These are phyloP conservation scores for Acomys russatus DNA, from an alignment of 2,797 vertebrate genomes.

Conservation along the genomic window DNA sequence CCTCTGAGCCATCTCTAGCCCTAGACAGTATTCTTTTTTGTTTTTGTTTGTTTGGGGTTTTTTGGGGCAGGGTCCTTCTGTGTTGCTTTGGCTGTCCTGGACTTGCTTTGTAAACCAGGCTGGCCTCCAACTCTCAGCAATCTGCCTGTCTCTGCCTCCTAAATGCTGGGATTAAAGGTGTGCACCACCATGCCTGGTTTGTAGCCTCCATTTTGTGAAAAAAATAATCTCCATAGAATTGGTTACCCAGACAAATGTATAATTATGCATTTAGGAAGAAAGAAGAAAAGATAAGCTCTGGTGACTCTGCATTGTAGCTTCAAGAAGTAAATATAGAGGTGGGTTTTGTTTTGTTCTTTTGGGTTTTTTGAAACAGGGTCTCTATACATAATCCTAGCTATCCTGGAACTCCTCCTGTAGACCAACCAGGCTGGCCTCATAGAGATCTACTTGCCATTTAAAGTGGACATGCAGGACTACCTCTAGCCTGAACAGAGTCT, in stretches of 20 bases:
- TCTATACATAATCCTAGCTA: neutral
- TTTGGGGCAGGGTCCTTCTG: too few relatives aligned
- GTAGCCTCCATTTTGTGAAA: conserved; percentile 7
- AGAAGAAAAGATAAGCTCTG: conserved; percentile 4
- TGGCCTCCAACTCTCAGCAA: too few relatives aligned
- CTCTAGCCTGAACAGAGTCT: neutral
- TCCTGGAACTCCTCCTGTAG: neutral
- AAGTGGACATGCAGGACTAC: neutral
- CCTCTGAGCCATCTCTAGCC: too few relatives aligned
- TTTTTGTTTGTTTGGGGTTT: too few relatives aligned
- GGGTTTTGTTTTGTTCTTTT: neutral
- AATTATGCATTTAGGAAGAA: conserved; percentile 24
- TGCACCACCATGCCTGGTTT: neutral
- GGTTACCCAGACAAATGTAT: neutral
- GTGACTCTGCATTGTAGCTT: conserved; percentile 34
- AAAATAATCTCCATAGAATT: conserved; percentile 41
- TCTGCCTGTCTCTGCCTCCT: too few relatives aligned
- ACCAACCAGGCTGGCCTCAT: neutral
- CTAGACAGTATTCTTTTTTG: too few relatives aligned
- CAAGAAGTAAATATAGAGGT: conserved; percentile 45
- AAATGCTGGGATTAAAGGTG: too few relatives aligned
- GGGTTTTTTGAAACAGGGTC: neutral
- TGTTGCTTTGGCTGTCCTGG: too few relatives aligned
- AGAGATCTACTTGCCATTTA: neutral
- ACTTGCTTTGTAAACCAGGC: too few relatives aligned